These are phyloP conservation scores for Cephus cinctus DNA, from an alignment of 1,140 invertebrate species.

Conservation along the genomic window DNA sequence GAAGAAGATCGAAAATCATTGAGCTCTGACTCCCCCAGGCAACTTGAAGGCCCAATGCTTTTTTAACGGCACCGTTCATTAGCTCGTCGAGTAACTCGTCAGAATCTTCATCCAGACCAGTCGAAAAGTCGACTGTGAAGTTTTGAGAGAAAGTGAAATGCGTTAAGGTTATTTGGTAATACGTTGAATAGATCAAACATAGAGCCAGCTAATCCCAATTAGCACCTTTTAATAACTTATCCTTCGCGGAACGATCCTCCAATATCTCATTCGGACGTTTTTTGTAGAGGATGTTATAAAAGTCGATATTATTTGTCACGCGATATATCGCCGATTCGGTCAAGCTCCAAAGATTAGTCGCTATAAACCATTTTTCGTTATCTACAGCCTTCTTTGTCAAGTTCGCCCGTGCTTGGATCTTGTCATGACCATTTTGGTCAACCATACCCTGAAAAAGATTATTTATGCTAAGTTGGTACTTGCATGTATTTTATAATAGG, in stretches of 20 bases:
- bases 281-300: constrained; percentile 75
- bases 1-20: constrained; percentile 64
- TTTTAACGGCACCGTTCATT: constrained; percentile 72
- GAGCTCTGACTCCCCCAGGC: constrained; percentile 63
- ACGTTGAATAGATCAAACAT: too few species aligned
- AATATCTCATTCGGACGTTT: not conserved
- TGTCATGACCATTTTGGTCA: constrained; percentile 60
- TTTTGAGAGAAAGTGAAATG: too few species aligned
- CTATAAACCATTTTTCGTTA: constrained; percentile 56
- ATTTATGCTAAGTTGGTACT: not conserved
- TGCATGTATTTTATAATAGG: constrained; percentile 2
- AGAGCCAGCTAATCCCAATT: too few species aligned
- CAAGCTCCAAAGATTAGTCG: constrained; percentile 64
- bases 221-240: too few species aligned
- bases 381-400: constrained; percentile 58
- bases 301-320: constrained; percentile 67
- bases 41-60: constrained; percentile 60
- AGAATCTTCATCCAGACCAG: constrained; percentile 20
- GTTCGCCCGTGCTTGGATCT: constrained; percentile 55
- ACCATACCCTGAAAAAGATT: constrained; percentile 58
- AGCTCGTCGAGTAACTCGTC: constrained; percentile 54
- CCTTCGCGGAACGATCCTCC: too few species aligned
- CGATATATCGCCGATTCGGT: constrained; percentile 63
- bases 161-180: too few species aligned
- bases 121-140: too few species aligned